phyloP scores from a whole-genome alignment of 2,888 invertebrate species.

The Caenorhabditis becei region DNA sequence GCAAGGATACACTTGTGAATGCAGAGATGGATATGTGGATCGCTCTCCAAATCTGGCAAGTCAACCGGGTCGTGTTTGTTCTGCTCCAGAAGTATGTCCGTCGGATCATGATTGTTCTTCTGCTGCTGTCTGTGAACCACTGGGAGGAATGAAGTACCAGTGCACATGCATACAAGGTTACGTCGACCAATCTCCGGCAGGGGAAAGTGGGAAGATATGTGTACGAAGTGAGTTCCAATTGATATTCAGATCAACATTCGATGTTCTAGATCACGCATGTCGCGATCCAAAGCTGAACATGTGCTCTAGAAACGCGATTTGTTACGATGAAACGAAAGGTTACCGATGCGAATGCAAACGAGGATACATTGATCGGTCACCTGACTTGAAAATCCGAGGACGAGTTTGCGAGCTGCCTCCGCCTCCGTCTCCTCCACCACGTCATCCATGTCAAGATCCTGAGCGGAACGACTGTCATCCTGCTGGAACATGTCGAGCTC shows the following conservation, averaged over 20 bases:
- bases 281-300: conserved; percentile 80
- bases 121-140: conserved; percentile 81
- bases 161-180: conserved; percentile 81
- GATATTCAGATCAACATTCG: not conserved
- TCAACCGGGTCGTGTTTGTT: conserved; percentile 81
- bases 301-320: conserved; percentile 81
- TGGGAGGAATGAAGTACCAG: conserved; percentile 80
- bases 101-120: conserved; percentile 80
- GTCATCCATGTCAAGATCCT: conserved; percentile 81
- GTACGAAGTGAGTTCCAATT: conserved; percentile 74
- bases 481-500: conserved; percentile 79
- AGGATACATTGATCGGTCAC: conserved; percentile 79
- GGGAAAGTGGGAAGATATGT: conserved; percentile 77
- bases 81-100: conserved; percentile 80
- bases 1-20: conserved; percentile 81
- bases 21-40: conserved; percentile 81
- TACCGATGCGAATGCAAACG: conserved; percentile 81
- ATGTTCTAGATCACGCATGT: conserved; percentile 78
- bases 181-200: conserved; percentile 79
- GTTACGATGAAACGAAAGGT: conserved; percentile 77
- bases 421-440: conserved; percentile 77
- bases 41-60: conserved; percentile 79
- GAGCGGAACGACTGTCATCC: conserved; percentile 80
- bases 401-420: conserved; percentile 80
- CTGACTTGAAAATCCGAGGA: conserved; percentile 72